These are phyloP conservation scores for Drosophila jambulina DNA, from an alignment of 1,140 invertebrate genomes.

Conservation along the genomic window DNA sequence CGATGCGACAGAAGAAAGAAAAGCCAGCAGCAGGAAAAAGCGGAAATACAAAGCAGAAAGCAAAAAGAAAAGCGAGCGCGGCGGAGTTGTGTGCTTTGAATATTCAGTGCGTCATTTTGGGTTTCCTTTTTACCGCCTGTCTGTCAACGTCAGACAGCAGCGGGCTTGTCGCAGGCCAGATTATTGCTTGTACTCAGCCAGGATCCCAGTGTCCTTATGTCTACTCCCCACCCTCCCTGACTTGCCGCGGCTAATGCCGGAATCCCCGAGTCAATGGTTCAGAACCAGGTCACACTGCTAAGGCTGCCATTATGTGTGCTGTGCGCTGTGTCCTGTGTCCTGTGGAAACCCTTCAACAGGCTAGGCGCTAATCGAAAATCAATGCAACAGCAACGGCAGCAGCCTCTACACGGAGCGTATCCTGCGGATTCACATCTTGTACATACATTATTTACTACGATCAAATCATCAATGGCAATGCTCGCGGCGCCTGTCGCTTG, in stretches of 20 bases:
- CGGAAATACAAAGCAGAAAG: constrained; percentile 37
- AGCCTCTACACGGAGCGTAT: constrained; percentile 4
- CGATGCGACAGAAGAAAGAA: constrained; percentile 62
- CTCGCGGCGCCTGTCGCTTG: constrained; percentile 55
- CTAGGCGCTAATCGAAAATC: constrained; percentile 72
- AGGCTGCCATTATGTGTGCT: constrained; percentile 27
- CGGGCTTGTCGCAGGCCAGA: constrained; percentile 64
- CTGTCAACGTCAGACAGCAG: constrained; percentile 46
- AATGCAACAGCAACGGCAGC: constrained; percentile 54
- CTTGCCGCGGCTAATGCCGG: constrained; percentile 43
- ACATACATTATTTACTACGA: constrained; percentile 76
- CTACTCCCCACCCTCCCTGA: not conserved
- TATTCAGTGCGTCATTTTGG: constrained; percentile 79
- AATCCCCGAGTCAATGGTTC: constrained; percentile 69
- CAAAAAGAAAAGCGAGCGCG: constrained; percentile 46
- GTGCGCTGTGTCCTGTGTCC: constrained; percentile 5
- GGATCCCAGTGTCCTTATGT: constrained; percentile 8
- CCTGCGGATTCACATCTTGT: constrained; percentile 56
- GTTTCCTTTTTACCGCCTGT: constrained; percentile 42
- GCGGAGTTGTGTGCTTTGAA: constrained; percentile 74
- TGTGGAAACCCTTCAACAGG: constrained; percentile 57
- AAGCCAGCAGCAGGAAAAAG: constrained; percentile 42
- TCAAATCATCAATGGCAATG: constrained; percentile 72
- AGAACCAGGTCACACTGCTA: constrained; percentile 68
- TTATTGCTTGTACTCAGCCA: constrained; percentile 67